These are phyloP conservation scores for Erinaceus europaeus DNA, from an alignment of 2,113 vertebrate species.

Conservation along the genomic window DNA sequence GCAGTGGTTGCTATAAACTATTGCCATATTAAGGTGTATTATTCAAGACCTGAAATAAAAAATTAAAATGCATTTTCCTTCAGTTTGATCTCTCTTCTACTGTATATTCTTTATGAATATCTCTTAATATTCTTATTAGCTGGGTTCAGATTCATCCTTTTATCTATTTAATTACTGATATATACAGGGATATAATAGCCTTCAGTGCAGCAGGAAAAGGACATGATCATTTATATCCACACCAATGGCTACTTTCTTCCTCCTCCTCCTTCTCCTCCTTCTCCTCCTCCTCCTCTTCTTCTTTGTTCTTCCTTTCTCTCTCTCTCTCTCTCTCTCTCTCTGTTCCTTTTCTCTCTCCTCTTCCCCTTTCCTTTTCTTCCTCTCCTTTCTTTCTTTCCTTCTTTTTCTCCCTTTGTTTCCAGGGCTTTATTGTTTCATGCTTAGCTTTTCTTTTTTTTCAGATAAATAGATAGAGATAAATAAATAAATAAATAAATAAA, in stretches of 20 bases:
- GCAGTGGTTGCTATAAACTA: not conserved
- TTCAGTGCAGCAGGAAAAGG: not conserved
- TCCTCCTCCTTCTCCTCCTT: no score
- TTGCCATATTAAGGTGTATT: not conserved
- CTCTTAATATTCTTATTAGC: not conserved
- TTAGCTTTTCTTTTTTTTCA: no score
- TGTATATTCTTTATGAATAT: not conserved
- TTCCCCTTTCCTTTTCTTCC: no score
- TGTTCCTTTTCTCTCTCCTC: no score
- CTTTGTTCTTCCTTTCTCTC: no score
- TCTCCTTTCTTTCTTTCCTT: no score
- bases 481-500: no score
- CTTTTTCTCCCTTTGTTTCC: no score
- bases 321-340: no score
- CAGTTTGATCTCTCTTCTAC: not conserved
- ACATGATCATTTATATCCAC: not conserved
- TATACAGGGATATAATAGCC: not conserved
- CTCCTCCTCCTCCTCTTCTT: no score
- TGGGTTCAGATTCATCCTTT: not conserved
- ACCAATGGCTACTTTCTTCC: not conserved
- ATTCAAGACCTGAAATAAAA: not conserved
- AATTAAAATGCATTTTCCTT: constrained; percentile 28
- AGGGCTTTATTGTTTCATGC: no score
- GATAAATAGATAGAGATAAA: no score
- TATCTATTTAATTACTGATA: not conserved